Conservation (phyloP, 2,797 vertebrate species). For the Phataginus tricuspis region DNA sequence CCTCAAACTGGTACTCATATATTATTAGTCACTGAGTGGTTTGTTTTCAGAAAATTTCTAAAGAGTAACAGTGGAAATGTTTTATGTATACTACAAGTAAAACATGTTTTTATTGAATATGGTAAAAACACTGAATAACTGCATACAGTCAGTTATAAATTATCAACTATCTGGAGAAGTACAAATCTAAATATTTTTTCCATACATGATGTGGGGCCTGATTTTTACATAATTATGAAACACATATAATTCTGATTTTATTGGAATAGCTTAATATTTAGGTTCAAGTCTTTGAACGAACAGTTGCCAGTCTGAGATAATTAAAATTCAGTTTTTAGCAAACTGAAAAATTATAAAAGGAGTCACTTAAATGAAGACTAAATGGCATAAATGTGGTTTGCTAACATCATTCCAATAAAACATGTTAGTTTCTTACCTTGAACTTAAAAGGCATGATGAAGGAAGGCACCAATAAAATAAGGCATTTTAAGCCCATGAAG, state of each 20-base stretch:
- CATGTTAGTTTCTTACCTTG: constrained; percentile 89
- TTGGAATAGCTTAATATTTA: constrained; percentile 35
- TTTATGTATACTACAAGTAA: constrained; percentile 14
- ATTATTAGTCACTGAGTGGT: not conserved
- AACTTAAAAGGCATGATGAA: constrained; percentile 91
- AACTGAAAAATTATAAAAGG: constrained; percentile 40
- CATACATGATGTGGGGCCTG: not conserved
- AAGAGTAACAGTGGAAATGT: constrained; percentile 28
- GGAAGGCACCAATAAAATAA: constrained; percentile 94
- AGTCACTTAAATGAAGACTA: constrained; percentile 51
- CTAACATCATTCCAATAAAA: constrained; percentile 57
- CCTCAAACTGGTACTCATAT: not conserved
- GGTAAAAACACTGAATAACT: not conserved
- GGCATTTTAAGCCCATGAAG: constrained; percentile 97
- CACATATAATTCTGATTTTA: constrained; percentile 58
- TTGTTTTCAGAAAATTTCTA: constrained; percentile 34
- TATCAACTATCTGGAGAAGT: constrained; percentile 9
- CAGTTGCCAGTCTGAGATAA: constrained; percentile 11
- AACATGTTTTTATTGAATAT: constrained; percentile 32
- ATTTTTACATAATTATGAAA: constrained; percentile 46
- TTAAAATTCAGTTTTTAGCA: constrained; percentile 45
- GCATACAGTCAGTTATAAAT: not conserved
- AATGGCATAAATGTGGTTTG: constrained; percentile 8
- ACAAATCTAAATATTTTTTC: constrained; percentile 43
- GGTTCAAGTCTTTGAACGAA: constrained; percentile 45